Conservation (phyloP, 2,113 vertebrate genomes). For the Sinocyclocheilus anophthalmus region DNA sequence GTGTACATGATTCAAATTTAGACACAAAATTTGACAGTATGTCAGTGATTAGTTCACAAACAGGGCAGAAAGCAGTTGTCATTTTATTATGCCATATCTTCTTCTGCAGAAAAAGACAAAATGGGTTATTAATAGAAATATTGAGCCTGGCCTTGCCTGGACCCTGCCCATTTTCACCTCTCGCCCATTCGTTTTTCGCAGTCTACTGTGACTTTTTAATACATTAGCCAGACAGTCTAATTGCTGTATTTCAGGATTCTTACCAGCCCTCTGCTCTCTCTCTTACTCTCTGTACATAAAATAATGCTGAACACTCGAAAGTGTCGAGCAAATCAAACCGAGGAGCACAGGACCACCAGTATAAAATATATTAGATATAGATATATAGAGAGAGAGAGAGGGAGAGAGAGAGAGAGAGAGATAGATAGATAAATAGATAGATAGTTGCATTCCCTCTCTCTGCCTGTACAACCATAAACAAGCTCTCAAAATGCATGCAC, state of each 20-base stretch:
- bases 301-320: conserved; percentile 25
- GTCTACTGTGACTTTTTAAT: conserved; percentile 35
- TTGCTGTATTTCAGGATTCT: conserved; percentile 20
- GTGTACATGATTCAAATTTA: not conserved
- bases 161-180: not conserved
- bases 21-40: not conserved
- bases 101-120: not conserved
- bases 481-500: not conserved
- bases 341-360: not conserved
- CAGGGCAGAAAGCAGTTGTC: not conserved
- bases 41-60: not conserved
- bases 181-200: not conserved
- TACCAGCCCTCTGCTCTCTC: not conserved
- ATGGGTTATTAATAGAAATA: conserved; percentile 29
- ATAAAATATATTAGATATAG: too few relatives aligned
- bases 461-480: not conserved
- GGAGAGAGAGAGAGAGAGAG: too few relatives aligned
- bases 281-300: not conserved
- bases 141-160: not conserved
- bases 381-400: too few relatives aligned
- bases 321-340: not conserved
- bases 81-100: not conserved
- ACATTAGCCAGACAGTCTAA: conserved; percentile 45
- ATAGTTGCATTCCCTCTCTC: not conserved
- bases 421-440: too few relatives aligned